These are phyloP conservation scores for Drepana falcataria DNA, from an alignment of 2,888 invertebrate species.

Conservation along the genomic window DNA sequence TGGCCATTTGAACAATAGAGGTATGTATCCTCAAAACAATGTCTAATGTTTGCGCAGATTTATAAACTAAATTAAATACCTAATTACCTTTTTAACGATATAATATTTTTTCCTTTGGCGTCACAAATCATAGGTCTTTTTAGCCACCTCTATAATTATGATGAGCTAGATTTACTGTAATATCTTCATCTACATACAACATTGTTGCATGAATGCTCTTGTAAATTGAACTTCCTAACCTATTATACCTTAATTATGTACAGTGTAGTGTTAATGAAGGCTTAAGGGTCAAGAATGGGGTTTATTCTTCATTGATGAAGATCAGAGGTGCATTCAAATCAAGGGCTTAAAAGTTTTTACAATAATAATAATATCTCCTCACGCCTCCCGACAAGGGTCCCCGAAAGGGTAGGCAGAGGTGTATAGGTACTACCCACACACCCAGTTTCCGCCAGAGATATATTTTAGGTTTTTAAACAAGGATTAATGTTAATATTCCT, in stretches of 20 bases:
- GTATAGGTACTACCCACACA: no score
- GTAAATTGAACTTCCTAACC: constrained; percentile 1
- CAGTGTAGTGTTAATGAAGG: neutral
- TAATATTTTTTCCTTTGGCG: neutral
- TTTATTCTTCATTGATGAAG: no score
- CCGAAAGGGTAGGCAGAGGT: no score
- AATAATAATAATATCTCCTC: no score
- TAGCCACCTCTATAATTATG: neutral
- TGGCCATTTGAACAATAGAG: constrained; percentile 48
- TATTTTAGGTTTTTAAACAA: no score
- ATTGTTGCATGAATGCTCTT: constrained; percentile 21
- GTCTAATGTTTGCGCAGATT: constrained; percentile 38
- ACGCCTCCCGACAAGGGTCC: no score
- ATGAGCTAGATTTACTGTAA: neutral
- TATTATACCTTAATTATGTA: neutral
- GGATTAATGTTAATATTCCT: no score
- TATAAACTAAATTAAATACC: neutral
- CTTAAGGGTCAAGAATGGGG: neutral
- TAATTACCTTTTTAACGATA: neutral
- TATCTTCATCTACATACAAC: constrained; percentile 9
- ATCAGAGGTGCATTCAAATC: no score
- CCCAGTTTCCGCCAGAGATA: no score
- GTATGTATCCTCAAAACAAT: constrained; percentile 52
- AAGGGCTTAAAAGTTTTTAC: no score
- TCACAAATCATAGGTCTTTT: neutral